Base-by-base conservation (phyloP, 2,797 vertebrate species). In the Sebastes diaconus region DNA sequence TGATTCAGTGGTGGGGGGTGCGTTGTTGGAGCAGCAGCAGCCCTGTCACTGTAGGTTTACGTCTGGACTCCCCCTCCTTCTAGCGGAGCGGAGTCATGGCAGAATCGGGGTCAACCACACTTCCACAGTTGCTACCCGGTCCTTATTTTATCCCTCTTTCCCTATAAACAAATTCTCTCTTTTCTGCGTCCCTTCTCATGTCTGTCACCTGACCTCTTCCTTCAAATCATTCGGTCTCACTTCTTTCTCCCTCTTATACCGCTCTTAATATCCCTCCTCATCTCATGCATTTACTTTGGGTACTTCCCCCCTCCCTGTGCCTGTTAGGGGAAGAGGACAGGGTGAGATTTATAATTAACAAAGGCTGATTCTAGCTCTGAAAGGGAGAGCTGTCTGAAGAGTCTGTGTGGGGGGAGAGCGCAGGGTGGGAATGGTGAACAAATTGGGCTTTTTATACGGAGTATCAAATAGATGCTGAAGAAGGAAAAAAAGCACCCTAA, bases 341-440 rank as follows among this genome's bases (percentile, higher is more conserved):
- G 75, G 79, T 75, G 87, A 88, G 86, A 89, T 93, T 94, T 91
- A 88, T 92, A 90, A 90, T 93, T 89, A 92, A 94, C 90, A 90
- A 91, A 86, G 87, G 89, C 79, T 91, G 86, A 86, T 87, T 87
- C 68, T 76, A 34, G 73, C 59, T 14, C 46, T 90, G 89, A 92
- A 90, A 86, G 69, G 61, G 32, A 77, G 71, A 73, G 82, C 76
- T 91, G 83, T 79, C 66, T 84, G 66, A 85, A 71, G 78, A 86
- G 68, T 67, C 58, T 80, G 39, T 54, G 73, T 79, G 61, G 25
- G 79, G 79, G 71, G 66, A 32, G 27, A 61, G 75, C 5, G 0
- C 18, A 30, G 81, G 54, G 63, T 34, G 30, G 64, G 58, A 60
- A 84, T 50, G 54, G 69, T 80, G 74, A 88, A 90, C 78, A 87